Evolutionary conservation across 2,113 vertebrate genomes (phyloP).

Genomic region (Hippolais icterina): DNA sequence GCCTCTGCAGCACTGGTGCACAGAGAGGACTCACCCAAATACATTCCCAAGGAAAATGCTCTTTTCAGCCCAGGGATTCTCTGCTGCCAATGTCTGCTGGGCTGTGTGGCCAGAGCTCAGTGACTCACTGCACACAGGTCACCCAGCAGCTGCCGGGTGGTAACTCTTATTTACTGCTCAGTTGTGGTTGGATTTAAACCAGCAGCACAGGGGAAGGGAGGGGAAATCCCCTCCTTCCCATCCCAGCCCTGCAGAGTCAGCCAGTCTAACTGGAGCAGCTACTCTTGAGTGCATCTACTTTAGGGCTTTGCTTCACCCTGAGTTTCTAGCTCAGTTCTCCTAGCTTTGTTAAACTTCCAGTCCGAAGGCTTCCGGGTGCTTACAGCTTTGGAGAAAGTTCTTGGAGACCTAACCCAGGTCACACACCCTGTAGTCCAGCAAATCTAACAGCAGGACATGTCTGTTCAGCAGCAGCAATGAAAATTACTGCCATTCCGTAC

Average conservation of each 20-base stretch:
- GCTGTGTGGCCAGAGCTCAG: neutral
- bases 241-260: neutral
- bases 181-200: slow-evolving; percentile 43
- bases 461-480: neutral
- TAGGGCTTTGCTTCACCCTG: neutral
- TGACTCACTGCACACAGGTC: neutral
- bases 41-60: neutral
- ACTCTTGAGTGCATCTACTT: neutral
- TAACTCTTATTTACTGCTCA: slow-evolving; percentile 12
- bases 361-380: neutral
- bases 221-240: slow-evolving; percentile 44
- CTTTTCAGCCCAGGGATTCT: neutral
- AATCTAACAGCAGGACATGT: neutral
- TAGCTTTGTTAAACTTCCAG: neutral
- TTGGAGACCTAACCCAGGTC: neutral
- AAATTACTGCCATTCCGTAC: neutral
- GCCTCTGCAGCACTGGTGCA: neutral
- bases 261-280: slow-evolving; percentile 28
- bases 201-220: neutral
- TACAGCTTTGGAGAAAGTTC: neutral
- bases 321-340: neutral
- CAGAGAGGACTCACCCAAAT: neutral
- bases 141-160: neutral
- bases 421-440: neutral
- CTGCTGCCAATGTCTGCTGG: neutral